Percentiles rank a stretch among this genome's conserved stretches.
Conservation (phyloP, 37 sponge, comb jelly and placozoan species). For the Geodia barretti region DNA sequence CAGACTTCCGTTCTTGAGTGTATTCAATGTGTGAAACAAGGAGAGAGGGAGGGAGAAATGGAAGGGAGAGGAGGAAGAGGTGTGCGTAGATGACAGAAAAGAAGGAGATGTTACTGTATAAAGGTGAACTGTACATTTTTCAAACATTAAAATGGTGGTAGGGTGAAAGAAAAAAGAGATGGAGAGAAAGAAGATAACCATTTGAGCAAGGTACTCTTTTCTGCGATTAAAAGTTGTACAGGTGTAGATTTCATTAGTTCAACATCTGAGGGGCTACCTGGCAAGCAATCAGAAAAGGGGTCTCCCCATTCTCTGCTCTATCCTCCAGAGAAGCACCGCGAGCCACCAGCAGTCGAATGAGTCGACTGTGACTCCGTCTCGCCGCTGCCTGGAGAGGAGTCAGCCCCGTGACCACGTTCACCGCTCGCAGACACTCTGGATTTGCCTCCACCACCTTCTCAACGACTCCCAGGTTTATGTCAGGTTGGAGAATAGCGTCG, state of each 20-base stretch:
- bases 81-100: no score
- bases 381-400: constrained; percentile 50
- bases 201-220: no score
- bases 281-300: constrained; percentile 45
- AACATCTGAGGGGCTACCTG: constrained; percentile 22
- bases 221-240: no score
- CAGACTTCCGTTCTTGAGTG: constrained; percentile 61
- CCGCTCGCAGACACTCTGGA: constrained; percentile 14
- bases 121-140: no score
- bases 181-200: no score
- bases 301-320: constrained; percentile 25
- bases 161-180: no score
- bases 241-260: no score
- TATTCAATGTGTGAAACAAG: no score
- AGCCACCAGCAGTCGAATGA: constrained; percentile 22
- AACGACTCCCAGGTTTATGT: constrained; percentile 5
- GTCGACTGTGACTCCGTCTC: constrained; percentile 15
- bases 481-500: constrained; percentile 9
- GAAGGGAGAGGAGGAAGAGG: no score
- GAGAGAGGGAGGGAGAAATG: no score
- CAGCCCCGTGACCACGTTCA: constrained; percentile 13
- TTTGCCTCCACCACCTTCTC: constrained; percentile 8
- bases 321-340: constrained; percentile 35
- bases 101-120: no score
- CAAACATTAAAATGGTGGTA: no score